phyloP scores from a whole-genome alignment of 1,140 invertebrate genomes.

The Apis cerana region DNA sequence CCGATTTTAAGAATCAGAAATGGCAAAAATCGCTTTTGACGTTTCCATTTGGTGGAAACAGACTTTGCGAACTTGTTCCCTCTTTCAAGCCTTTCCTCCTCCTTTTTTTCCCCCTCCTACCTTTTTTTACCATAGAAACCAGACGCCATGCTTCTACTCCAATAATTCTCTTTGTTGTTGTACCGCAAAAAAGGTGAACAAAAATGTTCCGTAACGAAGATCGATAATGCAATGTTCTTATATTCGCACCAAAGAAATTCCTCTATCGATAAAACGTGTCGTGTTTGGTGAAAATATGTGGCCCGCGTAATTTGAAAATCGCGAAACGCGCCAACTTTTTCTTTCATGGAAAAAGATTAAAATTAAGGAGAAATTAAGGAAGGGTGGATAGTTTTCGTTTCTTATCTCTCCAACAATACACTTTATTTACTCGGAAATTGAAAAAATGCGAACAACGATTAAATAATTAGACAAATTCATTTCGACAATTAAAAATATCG shows the following conservation, averaged over 20 bases:
- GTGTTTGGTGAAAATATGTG: neutral
- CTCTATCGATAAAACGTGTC: neutral
- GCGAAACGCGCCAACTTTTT: neutral
- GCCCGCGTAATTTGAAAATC: neutral
- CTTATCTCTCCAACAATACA: too few relatives aligned
- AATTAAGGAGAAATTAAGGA: too few relatives aligned
- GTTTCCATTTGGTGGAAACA: neutral
- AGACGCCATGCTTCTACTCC: constrained; percentile 26
- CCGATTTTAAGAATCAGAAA: neutral
- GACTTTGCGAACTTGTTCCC: constrained; percentile 1
- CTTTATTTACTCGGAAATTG: too few relatives aligned
- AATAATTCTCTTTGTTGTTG: constrained; percentile 41
- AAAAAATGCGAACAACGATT: too few relatives aligned
- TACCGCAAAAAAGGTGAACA: constrained; percentile 24
- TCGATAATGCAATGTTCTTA: constrained; percentile 31
- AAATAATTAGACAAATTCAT: too few relatives aligned
- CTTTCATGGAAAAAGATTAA: neutral
- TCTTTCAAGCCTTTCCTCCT: neutral
- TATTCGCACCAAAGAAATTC: neutral
- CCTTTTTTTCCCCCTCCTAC: neutral
- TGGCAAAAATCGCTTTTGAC: constrained; percentile 1
- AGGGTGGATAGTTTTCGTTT: neutral
- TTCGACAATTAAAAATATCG: too few relatives aligned
- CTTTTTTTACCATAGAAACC: neutral
- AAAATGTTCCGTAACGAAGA: constrained; percentile 26